These are phyloP conservation scores for Dryas iulia DNA, from an alignment of 1,140 invertebrate genomes.

Conservation along the genomic window DNA sequence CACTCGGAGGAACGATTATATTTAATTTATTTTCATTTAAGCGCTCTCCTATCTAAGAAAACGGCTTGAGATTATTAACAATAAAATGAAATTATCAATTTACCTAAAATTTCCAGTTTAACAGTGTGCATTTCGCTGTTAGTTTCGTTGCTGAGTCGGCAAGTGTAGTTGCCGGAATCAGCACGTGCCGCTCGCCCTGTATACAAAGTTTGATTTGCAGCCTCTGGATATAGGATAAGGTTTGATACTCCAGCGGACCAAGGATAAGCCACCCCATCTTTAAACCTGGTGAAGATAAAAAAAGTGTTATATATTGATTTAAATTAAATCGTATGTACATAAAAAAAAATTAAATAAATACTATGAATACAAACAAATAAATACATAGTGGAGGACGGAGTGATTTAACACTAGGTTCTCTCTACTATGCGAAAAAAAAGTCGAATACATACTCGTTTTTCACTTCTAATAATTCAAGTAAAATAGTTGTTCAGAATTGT, in stretches of 20 bases:
- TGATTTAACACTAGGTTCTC: no score
- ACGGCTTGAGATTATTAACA: no score
- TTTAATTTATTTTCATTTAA: no score
- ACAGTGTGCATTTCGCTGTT: constrained; percentile 83
- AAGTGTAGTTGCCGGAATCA: constrained; percentile 88
- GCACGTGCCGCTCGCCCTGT: constrained; percentile 82
- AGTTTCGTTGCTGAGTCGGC: constrained; percentile 86
- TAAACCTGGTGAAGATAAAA: constrained; percentile 82
- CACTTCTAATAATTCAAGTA: neutral
- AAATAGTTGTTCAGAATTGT: neutral
- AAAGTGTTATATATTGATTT: neutral
- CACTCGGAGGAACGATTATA: no score
- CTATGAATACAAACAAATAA: no score
- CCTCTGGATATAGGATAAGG: constrained; percentile 88
- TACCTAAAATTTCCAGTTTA: constrained; percentile 83
- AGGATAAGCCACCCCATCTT: constrained; percentile 87
- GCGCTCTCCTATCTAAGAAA: no score
- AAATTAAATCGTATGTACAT: no score
- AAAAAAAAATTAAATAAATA: no score
- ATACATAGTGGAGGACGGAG: no score
- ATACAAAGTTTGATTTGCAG: constrained; percentile 89
- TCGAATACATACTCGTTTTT: neutral
- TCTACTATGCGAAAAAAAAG: no score
- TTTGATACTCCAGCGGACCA: constrained; percentile 85
- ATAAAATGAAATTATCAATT: constrained; percentile 2